Evolutionary conservation across 2,113 vertebrate genomes (phyloP).

Genomic region (Mustelus asterias): DNA sequence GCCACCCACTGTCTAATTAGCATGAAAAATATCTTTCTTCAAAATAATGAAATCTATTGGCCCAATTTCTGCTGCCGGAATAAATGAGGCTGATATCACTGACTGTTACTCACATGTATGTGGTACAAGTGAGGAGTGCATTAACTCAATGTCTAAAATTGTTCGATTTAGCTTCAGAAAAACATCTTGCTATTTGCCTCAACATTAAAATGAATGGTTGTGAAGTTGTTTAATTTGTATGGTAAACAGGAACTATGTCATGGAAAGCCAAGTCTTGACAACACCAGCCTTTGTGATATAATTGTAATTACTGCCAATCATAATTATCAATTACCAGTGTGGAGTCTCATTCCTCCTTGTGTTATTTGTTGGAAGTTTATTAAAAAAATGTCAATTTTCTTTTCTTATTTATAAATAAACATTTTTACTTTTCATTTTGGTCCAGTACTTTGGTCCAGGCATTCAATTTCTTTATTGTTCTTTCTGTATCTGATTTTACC

Average conservation of each 20-base stretch:
- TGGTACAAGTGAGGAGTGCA: no score
- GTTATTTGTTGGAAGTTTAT: neutral
- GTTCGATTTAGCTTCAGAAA: neutral
- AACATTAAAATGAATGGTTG: no score
- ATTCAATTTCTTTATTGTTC: neutral
- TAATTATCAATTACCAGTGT: neutral
- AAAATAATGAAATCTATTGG: neutral
- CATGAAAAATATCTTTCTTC: neutral
- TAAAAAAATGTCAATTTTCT: neutral
- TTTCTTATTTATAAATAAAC: neutral
- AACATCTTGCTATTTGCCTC: neutral
- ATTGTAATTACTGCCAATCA: neutral
- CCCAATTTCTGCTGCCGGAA: no score
- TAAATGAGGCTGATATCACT: no score
- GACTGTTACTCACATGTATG: neutral
- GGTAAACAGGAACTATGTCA: neutral
- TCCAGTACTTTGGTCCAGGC: neutral
- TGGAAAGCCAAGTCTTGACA: neutral
- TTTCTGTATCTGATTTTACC: no score
- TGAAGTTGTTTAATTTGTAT: neutral
- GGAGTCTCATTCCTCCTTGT: neutral
- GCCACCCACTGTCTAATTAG: neutral
- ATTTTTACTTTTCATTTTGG: neutral
- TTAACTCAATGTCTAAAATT: neutral
- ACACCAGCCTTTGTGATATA: neutral